These are phyloP conservation scores for Ptychobarbus kaznakovi DNA, from an alignment of 2,797 vertebrate genomes.

Conservation along the genomic window DNA sequence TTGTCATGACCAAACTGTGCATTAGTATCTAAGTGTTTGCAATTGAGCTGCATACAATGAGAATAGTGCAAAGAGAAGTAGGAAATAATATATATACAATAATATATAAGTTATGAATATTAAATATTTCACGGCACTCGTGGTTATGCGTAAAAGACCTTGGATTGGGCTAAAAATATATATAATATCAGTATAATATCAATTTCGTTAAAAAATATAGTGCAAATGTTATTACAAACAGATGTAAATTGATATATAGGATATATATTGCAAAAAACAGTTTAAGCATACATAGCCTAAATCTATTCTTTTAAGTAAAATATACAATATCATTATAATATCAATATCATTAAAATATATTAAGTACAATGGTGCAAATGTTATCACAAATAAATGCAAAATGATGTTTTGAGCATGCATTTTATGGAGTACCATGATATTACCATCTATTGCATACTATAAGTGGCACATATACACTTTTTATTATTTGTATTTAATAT, in stretches of 20 bases:
- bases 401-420: neutral
- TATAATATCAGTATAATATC: neutral
- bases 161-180: neutral
- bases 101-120: neutral
- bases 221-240: neutral
- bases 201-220: neutral
- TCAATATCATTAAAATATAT: too few species aligned
- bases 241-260: neutral
- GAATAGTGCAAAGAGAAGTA: neutral
- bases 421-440: neutral
- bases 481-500: neutral
- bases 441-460: neutral
- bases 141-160: neutral
- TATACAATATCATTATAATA: too few species aligned
- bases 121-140: neutral
- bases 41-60: neutral
- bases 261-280: too few species aligned
- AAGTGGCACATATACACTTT: neutral
- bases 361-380: neutral
- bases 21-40: neutral
- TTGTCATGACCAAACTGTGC: conserved; percentile 2
- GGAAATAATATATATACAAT: neutral
- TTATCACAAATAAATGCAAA: neutral
- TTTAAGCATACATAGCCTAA: neutral
- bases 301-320: too few species aligned